Evolutionary conservation across 2,113 vertebrate genomes (phyloP).

Genomic region (Lamprotornis superbus): DNA sequence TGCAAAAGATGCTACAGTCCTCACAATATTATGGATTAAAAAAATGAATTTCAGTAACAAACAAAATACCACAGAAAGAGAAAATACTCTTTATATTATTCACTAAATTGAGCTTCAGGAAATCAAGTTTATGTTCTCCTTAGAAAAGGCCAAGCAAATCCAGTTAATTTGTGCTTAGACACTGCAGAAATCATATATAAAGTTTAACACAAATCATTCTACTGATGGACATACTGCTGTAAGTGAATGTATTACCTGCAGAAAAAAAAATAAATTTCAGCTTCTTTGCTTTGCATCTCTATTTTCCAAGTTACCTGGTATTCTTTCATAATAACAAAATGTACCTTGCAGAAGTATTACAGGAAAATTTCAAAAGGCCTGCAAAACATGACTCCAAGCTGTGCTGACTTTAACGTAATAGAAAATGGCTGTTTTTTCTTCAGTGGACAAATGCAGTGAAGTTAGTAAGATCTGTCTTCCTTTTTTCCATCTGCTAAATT

Average conservation of each 20-base stretch:
- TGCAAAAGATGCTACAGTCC: background rate
- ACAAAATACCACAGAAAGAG: background rate
- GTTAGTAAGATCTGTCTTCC: background rate
- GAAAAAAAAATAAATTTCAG: background rate
- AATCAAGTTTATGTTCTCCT: background rate
- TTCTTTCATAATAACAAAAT: background rate
- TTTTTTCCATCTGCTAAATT: background rate
- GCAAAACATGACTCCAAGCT: background rate
- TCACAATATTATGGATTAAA: background rate
- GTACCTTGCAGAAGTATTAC: background rate
- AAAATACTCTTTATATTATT: background rate
- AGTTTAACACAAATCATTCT: background rate
- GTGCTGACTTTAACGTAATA: background rate
- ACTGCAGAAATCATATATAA: background rate
- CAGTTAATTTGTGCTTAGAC: background rate
- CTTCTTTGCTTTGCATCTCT: background rate
- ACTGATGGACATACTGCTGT: background rate
- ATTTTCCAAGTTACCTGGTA: background rate
- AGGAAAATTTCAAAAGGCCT: background rate
- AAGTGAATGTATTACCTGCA: background rate
- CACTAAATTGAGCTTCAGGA: background rate
- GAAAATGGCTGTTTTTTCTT: background rate
- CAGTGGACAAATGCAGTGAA: background rate
- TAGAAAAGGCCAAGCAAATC: background rate
- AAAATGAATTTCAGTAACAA: background rate